Evolutionary conservation across 2,888 invertebrate species (phyloP).

Genomic region (Acrobasis consociella): DNA sequence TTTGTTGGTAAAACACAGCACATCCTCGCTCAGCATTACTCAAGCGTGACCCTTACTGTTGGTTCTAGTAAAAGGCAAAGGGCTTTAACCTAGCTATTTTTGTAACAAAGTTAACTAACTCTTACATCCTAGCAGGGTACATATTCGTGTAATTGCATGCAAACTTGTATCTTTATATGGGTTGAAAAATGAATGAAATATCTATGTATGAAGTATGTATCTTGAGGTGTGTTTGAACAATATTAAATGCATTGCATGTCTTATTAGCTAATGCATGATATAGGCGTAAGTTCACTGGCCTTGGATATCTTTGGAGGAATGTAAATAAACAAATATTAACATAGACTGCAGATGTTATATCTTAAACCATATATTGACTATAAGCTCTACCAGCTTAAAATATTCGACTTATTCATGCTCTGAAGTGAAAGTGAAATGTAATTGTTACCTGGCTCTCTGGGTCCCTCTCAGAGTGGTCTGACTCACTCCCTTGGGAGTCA

Average conservation of each 20-base stretch:
- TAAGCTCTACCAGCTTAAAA: background rate
- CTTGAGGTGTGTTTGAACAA: too few species aligned
- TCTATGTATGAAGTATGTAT: too few species aligned
- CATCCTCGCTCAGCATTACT: too few species aligned
- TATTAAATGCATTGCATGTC: background rate
- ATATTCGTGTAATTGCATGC: too few species aligned
- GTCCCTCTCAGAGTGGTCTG: conserved; percentile 84
- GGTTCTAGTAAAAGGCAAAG: too few species aligned
- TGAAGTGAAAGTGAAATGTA: conserved; percentile 10
- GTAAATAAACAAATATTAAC: conserved; percentile 11
- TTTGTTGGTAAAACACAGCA: too few species aligned
- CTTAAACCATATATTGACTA: background rate
- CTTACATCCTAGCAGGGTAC: too few species aligned
- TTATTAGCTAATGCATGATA: conserved; percentile 5
- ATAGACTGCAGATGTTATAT: conserved; percentile 2
- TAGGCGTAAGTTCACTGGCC: conserved; percentile 6
- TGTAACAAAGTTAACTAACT: too few species aligned
- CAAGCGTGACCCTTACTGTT: too few species aligned
- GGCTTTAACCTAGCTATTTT: too few species aligned
- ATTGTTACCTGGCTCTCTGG: conserved; percentile 86
- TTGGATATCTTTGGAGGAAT: conserved; percentile 19
- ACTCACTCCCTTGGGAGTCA: conserved; percentile 77
- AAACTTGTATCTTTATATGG: too few species aligned
- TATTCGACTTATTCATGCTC: background rate
- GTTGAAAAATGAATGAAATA: too few species aligned